phyloP scores from a whole-genome alignment of 2,797 vertebrate species.

The Mormyrops boulengeri region DNA sequence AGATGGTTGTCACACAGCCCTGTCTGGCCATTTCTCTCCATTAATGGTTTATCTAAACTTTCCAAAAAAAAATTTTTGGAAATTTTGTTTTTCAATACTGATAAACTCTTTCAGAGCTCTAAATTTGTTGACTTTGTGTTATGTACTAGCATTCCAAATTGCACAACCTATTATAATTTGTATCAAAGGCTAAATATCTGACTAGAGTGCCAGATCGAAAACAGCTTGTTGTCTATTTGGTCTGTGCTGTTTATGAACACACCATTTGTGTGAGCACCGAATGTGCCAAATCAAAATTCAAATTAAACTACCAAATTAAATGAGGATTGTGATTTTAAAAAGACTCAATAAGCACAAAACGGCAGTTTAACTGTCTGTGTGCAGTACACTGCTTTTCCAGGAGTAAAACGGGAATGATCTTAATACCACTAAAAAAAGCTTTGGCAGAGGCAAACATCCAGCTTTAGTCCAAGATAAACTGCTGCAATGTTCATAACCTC shows the following conservation, averaged over 20 bases:
- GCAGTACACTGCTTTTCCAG: background rate
- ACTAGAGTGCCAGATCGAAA: background rate
- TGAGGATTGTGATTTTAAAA: background rate
- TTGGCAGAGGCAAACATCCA: background rate
- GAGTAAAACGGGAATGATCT: background rate
- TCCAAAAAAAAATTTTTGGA: background rate
- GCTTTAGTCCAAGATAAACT: background rate
- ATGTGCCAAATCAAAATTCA: background rate
- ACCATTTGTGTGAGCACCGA: background rate
- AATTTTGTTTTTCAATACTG: background rate
- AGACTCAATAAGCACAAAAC: background rate
- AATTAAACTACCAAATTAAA: background rate
- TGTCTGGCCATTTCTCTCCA: background rate
- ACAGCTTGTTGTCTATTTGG: background rate
- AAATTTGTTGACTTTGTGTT: background rate
- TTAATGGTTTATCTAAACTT: background rate
- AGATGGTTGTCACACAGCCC: too few species aligned
- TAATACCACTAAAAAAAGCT: background rate
- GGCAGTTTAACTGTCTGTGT: background rate
- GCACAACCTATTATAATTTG: background rate
- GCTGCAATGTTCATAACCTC: background rate
- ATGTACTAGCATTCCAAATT: background rate
- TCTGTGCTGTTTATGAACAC: background rate
- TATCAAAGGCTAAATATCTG: background rate
- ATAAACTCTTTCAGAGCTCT: background rate